Base-by-base conservation (phyloP, 2,888 invertebrate genomes). In the Drosophila tripunctata region DNA sequence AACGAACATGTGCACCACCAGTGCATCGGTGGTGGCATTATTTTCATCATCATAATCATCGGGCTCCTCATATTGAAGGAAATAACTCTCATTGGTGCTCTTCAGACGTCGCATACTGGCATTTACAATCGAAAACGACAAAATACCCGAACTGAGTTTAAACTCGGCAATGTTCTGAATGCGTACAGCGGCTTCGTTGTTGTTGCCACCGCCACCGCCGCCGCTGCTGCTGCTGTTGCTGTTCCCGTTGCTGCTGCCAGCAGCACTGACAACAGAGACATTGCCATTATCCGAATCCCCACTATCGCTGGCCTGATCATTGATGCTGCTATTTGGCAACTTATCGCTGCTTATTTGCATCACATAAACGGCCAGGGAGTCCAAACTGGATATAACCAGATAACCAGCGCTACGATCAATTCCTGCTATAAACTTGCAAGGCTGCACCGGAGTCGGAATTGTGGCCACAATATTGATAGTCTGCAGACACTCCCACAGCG, bases 401-500 rank as follows among this genome's bases (percentile, higher is more conserved):
- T 96, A 98, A 69, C 94, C 94, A 0, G 98, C 97, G 44, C 96
- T 95, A 41, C 95, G 93, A 92, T 99, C 98, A 50, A 98, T 92
- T 78, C 95, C 94, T 0, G 96, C 96, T 90, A 90, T 90, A 30
- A 91, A 91, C 50, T 70, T 70, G 41, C 77, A 75, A 0, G 86
- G 68, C 15, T 78, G 65, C 4, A 52, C 47, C 4, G 64, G 30
- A 21, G 80, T 73, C 0, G 87, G 66, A 24, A 66, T 58, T 7
- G 70, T 51, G 7, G 88, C 52, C 33, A 74, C 75, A 87, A 97
- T 96, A 24, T 93, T 93, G 31, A 97, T 94, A 0, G 95, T 97
- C 90, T 98, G 99, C n/a, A 98, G 92, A 88, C 98, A 98, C 44
- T 94, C 93, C 99, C 99, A 99, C 0, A 96, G 94, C 89, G 98